A percentile compares a stretch with the other conserved stretches of the same genome.
These are phyloP conservation scores for Drosophila rufa DNA, from an alignment of 1,140 invertebrate species.

Conservation along the genomic window DNA sequence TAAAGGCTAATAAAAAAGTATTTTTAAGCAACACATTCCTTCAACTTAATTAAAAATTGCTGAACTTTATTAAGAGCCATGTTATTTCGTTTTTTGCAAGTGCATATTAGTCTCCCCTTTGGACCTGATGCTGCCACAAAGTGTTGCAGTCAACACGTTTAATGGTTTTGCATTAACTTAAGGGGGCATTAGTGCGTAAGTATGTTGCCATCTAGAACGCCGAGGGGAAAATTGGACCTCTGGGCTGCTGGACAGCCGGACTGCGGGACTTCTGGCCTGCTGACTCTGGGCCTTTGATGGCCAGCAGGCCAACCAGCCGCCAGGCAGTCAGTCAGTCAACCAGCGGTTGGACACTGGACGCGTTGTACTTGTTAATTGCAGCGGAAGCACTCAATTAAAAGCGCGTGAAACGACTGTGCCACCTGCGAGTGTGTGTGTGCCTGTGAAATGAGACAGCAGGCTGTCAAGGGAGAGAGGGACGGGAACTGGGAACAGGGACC, in stretches of 20 bases:
- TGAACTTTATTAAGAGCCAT: constrained; percentile 19
- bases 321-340: constrained; percentile 36
- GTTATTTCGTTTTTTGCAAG: constrained; percentile 6
- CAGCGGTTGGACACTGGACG: constrained; percentile 56
- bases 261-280: constrained; percentile 8
- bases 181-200: constrained; percentile 80
- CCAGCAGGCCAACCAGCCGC: constrained; percentile 22
- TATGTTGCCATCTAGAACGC: constrained; percentile 66
- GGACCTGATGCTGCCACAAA: constrained; percentile 49
- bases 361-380: constrained; percentile 83
- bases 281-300: constrained; percentile 28
- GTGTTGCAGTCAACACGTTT: constrained; percentile 78
- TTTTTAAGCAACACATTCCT: not conserved
- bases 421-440: constrained; percentile 48
- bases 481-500: not conserved
- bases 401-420: constrained; percentile 80
- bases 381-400: constrained; percentile 84
- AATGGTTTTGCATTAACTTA: constrained; percentile 75
- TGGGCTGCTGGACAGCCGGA: constrained; percentile 3
- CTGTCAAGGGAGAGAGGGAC: not conserved
- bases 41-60: constrained; percentile 27
- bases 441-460: not conserved
- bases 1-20: not conserved
- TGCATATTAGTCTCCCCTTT: constrained; percentile 13
- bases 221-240: constrained; percentile 35